A percentile compares a stretch with the other conserved stretches of the same genome.
phyloP scores from a whole-genome alignment of 37 sponge, comb jelly and placozoan species.

The Amphimedon queenslandica region DNA sequence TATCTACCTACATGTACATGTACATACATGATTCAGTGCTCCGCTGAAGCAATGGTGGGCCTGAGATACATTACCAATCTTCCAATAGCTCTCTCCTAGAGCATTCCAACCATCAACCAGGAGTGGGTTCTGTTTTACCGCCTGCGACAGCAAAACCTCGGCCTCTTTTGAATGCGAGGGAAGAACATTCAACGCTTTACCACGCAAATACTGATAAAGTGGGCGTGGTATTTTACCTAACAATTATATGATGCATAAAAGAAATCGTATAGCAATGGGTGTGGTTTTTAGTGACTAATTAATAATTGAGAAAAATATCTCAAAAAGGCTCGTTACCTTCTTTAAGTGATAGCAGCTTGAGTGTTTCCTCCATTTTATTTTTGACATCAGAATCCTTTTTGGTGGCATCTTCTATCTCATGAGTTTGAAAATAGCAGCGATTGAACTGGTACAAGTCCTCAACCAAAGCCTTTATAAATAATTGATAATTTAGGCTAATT shows the following conservation, averaged over 20 bases:
- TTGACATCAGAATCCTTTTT: slow-evolving; percentile 35
- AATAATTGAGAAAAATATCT: too few relatives aligned
- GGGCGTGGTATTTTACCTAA: slow-evolving; percentile 30
- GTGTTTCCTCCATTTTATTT: slow-evolving; percentile 40
- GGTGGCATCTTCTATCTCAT: slow-evolving; percentile 39
- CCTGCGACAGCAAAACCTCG: slow-evolving; percentile 45
- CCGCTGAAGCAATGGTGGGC: slow-evolving; percentile 80
- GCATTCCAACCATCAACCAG: slow-evolving; percentile 68
- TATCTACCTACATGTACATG: too few relatives aligned
- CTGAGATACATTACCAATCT: slow-evolving; percentile 55
- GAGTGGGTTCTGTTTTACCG: slow-evolving; percentile 71
- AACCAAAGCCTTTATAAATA: slow-evolving; percentile 66
- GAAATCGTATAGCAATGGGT: too few relatives aligned
- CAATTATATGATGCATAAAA: not conserved
- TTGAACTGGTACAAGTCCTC: slow-evolving; percentile 43
- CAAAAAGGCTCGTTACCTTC: too few relatives aligned
- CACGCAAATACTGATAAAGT: slow-evolving; percentile 32
- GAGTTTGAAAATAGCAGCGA: slow-evolving; percentile 47
- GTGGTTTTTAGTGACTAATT: too few relatives aligned
- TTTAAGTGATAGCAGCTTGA: slow-evolving; percentile 19
- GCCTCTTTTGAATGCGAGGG: slow-evolving; percentile 52
- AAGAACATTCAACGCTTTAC: slow-evolving; percentile 60
- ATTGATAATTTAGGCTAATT: too few relatives aligned
- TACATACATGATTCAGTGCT: slow-evolving; percentile 58
- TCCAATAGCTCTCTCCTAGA: slow-evolving; percentile 86